Percentiles rank a stretch among this genome's conserved stretches.
These are phyloP conservation scores for Lutjanus erythropterus DNA, from an alignment of 2,113 vertebrate species.

Conservation along the genomic window DNA sequence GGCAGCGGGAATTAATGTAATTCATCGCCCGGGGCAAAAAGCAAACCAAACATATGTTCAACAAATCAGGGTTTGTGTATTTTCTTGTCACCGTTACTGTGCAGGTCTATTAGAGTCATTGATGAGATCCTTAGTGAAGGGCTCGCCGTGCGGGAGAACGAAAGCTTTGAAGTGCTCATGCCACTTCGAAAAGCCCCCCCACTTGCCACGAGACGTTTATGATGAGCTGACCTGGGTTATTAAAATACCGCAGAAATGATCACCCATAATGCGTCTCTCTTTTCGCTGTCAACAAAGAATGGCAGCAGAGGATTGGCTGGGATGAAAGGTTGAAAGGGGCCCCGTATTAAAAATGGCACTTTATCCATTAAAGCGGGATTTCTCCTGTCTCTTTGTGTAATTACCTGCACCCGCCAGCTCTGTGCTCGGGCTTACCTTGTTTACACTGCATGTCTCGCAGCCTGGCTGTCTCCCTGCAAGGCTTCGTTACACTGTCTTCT, in stretches of 20 bases:
- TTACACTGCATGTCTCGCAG: slow-evolving; percentile 80
- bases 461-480: slow-evolving; percentile 76
- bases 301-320: slow-evolving; percentile 75
- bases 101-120: slow-evolving; percentile 78
- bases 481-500: slow-evolving; percentile 77
- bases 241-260: slow-evolving; percentile 78
- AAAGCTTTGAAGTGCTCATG: slow-evolving; percentile 80
- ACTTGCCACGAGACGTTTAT: slow-evolving; percentile 63
- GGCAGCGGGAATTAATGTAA: slow-evolving; percentile 84
- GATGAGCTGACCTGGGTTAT: slow-evolving; percentile 80
- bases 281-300: slow-evolving; percentile 76
- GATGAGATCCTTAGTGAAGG: slow-evolving; percentile 81
- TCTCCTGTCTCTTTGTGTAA: slow-evolving; percentile 81
- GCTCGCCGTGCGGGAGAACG: slow-evolving; percentile 59
- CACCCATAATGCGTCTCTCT: slow-evolving; percentile 69
- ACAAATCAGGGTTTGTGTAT: slow-evolving; percentile 87
- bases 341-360: slow-evolving; percentile 81
- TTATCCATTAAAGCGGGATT: slow-evolving; percentile 83
- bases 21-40: slow-evolving; percentile 86
- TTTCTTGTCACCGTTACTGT: slow-evolving; percentile 81
- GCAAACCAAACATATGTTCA: slow-evolving; percentile 88
- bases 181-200: slow-evolving; percentile 65
- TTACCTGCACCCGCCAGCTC: slow-evolving; percentile 82
- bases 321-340: slow-evolving; percentile 80
- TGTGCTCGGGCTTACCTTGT: slow-evolving; percentile 83